These are phyloP conservation scores for Montipora capitata DNA, from an alignment of 92 coral and sea anemone genomes.

Conservation along the genomic window DNA sequence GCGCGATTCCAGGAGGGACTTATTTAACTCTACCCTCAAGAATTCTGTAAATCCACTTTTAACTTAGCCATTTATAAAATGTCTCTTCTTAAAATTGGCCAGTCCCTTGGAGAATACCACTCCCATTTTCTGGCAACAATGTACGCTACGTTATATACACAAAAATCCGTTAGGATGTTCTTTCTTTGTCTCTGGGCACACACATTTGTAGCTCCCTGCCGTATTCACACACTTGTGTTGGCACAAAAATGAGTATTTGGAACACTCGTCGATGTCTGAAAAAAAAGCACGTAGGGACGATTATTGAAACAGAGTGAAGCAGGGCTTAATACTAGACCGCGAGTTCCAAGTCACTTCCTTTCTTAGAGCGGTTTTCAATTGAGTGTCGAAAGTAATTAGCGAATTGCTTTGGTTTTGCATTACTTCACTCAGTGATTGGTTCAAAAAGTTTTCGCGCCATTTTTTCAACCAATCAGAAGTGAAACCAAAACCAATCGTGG, in stretches of 20 bases:
- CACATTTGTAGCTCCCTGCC: slow-evolving; percentile 94
- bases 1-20: no score
- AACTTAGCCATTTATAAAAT: background rate
- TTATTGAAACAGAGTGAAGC: no score
- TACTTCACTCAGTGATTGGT: no score
- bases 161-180: slow-evolving; percentile 90
- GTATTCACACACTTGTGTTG: slow-evolving; percentile 90
- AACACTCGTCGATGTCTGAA: slow-evolving; percentile 94
- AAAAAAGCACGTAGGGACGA: background rate
- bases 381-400: no score
- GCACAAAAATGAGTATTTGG: slow-evolving; percentile 87
- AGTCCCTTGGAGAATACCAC: background rate
- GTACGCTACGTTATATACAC: slow-evolving; percentile 53
- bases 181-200: slow-evolving; percentile 88
- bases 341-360: no score
- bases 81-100: background rate
- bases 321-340: no score
- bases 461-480: background rate
- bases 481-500: background rate
- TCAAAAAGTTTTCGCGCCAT: no score
- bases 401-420: no score
- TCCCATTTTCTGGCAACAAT: background rate
- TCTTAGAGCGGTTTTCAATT: no score
- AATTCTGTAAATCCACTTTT: background rate
- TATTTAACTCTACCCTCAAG: background rate